Evolutionary conservation across 2,888 invertebrate genomes (phyloP), one percentile per base, ranked within the genome.

Genomic region (Ornithoptera priamus): DNA sequence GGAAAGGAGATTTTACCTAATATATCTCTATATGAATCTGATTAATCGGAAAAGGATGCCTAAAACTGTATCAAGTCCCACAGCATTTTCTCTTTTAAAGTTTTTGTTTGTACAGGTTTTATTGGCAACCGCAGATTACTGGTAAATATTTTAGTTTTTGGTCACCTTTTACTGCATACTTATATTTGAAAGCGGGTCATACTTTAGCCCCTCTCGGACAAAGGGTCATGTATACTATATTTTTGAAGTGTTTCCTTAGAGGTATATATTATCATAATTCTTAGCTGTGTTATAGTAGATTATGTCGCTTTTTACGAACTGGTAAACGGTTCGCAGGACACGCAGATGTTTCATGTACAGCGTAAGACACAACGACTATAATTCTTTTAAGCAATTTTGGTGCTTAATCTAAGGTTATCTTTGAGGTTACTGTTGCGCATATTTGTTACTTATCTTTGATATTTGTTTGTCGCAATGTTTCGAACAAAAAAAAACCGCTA

Each of bases 361-460:
- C 12, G 6, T 20, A 20, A 22, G n/a, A 46, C 6, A 46, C 39
- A 46, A 61, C n/a, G 62, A 39, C 42, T 46, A 42, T 20, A 42
- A 46, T 62, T 62, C 17, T 46, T 62, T 62, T 62, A 62, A 50
- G 46, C 46, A 22, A 60, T 60, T 30, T 18, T 36, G 18, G 7
- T 17, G 36, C 60, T 36, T 36, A 60, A 30, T 60, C 12, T 22
- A 8, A 36, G 60, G 60, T 60, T 60, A 60, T 60, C 60, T 7
- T 36, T 36, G 18, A 60, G 60, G 60, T 60, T 36, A 60, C 24
- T 17, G 22, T 60, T 30, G 30, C 15, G 36, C 17, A 59, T 59
- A 30, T 22, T 30, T 59, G 20, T 10, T 12, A 30, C 1, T 24
- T 60, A 58, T n/a, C 18, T 15, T 15, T 22, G 22, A 58, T 22